A percentile compares a stretch with the other conserved stretches of the same genome.
These are phyloP conservation scores for Dascyllus trimaculatus DNA, from an alignment of 2,113 vertebrate species.

Conservation along the genomic window DNA sequence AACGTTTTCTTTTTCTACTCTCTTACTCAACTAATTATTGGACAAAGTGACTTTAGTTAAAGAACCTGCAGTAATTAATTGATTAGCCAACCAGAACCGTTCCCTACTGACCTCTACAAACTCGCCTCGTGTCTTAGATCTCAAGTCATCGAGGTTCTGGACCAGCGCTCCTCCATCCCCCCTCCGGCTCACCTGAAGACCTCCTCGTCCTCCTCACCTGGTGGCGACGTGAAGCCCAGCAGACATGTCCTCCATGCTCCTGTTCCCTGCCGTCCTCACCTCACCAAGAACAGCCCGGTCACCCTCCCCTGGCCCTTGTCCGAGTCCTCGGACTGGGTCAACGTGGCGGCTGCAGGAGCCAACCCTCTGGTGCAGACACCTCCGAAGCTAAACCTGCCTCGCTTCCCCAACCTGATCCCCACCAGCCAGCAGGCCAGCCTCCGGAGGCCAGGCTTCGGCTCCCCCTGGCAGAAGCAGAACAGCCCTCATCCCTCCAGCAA, in stretches of 20 bases:
- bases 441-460: constrained; percentile 18
- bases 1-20: no score
- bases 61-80: no score
- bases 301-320: constrained; percentile 71
- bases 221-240: constrained; percentile 50
- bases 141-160: constrained; percentile 57
- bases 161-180: constrained; percentile 43
- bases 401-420: constrained; percentile 57
- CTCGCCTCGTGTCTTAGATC: constrained; percentile 52
- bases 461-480: constrained; percentile 47
- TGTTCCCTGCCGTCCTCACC: constrained; percentile 78
- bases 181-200: constrained; percentile 59
- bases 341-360: constrained; percentile 12
- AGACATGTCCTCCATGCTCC: constrained; percentile 69
- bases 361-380: constrained; percentile 33
- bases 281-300: constrained; percentile 62
- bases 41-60: no score
- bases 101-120: not conserved
- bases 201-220: not conserved
- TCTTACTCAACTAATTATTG: no score
- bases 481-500: not conserved
- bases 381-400: constrained; percentile 41
- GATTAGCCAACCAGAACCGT: no score
- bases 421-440: constrained; percentile 37
- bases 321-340: constrained; percentile 76